These are phyloP conservation scores for Loriculus beryllinus DNA, from an alignment of 2,797 vertebrate species.

Conservation along the genomic window DNA sequence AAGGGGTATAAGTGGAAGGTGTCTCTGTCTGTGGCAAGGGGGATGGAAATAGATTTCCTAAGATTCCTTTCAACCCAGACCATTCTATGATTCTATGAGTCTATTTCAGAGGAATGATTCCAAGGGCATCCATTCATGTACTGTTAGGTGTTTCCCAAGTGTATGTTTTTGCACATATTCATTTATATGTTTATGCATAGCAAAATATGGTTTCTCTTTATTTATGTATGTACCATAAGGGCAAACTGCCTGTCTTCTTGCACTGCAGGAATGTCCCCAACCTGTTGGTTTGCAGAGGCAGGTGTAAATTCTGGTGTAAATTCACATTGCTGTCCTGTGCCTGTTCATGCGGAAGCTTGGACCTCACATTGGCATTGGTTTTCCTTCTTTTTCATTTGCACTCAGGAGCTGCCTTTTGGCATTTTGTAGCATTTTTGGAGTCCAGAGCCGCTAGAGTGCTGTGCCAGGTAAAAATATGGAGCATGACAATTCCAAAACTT, in stretches of 20 bases:
- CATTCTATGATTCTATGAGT: not conserved
- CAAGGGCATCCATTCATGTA: too few relatives aligned
- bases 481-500: not conserved
- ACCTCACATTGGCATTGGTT: not conserved
- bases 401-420: not conserved
- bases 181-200: not conserved
- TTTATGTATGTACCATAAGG: not conserved
- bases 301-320: not conserved
- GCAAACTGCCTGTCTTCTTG: not conserved
- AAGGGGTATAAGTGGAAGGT: not conserved
- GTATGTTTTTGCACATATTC: not conserved
- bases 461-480: not conserved
- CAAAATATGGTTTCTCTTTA: not conserved
- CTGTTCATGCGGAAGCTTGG: not conserved
- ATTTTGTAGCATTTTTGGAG: not conserved
- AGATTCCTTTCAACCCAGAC: not conserved
- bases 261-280: too few relatives aligned
- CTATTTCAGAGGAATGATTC: not conserved
- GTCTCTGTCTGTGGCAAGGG: not conserved
- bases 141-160: too few relatives aligned
- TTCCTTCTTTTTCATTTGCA: not conserved
- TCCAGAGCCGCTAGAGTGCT: not conserved
- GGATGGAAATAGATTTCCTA: not conserved
- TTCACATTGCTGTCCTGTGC: not conserved
- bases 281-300: not conserved